Evolutionary conservation across 2,113 vertebrate genomes (phyloP), one percentile per base, ranked within the genome.

Genomic region (Saccopteryx leptura): DNA sequence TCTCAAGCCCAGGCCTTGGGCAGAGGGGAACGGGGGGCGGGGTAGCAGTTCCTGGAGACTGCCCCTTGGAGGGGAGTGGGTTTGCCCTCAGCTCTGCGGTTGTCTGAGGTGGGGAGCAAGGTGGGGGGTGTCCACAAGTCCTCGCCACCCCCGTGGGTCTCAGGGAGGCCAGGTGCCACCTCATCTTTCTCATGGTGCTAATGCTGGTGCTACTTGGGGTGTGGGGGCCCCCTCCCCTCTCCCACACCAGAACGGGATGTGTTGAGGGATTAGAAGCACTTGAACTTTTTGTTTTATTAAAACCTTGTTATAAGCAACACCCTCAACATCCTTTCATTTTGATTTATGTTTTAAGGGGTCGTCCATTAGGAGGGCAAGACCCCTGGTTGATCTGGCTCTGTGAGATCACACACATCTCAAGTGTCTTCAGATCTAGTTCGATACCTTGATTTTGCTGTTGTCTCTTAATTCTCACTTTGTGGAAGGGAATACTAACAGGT

Each of bases 221-320:
- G 81, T 94, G 87, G 83, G 94, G 96, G 81, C 39, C 26, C 52
- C 72, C 94, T 95, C 88, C 82, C 87, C 86, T 82, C 61, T 72
- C 74, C 86, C 89, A 88, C 94, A 72, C 91, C 93, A 71, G 87
- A 83, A 89, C 24, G 72, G 93, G 93, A 31, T 92, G 63, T 94
- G 90, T 76, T 86, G 90, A 79, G 90, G 92, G 85, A 66, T 86
- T 93, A 88, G 91, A 96, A 97, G 97, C 97, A 98, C 95, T 97
- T 98, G 97, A 98, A 97, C 96, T 98, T 97, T 97, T 91, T 97
- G 96, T 97, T 97, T 97, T 97, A 97, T 97, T 97, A 97, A 98
- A 97, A 75, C 28, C 65, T 98, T 97, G 78, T 91, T 88, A 95
- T 83, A 94, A 94, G 48, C 65, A 92, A n/a, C 1, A 0, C n/a